These are phyloP conservation scores for Cercopithecus mona DNA, from an alignment of 2,113 vertebrate genomes.

Conservation along the genomic window DNA sequence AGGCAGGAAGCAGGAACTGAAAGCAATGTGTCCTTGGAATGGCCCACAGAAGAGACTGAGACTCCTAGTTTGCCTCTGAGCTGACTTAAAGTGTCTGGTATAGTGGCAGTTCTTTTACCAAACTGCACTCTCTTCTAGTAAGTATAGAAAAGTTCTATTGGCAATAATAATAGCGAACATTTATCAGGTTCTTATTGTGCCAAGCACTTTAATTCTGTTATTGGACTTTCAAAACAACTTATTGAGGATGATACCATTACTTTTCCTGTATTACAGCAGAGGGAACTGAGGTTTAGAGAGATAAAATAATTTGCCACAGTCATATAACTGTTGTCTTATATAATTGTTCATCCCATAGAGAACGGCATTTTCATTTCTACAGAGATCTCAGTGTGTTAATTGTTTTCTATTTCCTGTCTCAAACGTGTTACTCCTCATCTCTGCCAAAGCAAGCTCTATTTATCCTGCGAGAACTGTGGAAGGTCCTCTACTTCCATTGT, in stretches of 20 bases:
- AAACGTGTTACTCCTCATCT: neutral
- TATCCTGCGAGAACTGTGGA: neutral
- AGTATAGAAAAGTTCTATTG: neutral
- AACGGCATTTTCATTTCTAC: conserved; percentile 19
- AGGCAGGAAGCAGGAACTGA: neutral
- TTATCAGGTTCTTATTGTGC: neutral
- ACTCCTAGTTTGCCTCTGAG: neutral
- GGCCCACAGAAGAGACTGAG: neutral
- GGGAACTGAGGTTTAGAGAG: neutral
- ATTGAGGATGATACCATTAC: neutral
- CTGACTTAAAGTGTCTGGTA: neutral
- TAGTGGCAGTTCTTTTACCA: neutral
- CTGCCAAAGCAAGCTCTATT: neutral
- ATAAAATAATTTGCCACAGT: conserved; percentile 3
- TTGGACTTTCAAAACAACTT: neutral
- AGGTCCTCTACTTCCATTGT: neutral
- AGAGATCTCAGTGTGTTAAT: neutral
- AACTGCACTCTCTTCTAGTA: neutral
- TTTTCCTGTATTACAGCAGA: neutral
- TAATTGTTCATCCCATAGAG: neutral
- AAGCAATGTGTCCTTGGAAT: neutral
- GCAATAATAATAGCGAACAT: neutral
- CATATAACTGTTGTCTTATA: neutral
- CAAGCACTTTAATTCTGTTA: neutral
- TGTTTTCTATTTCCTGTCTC: neutral